phyloP scores from a whole-genome alignment of 2,888 invertebrate genomes.

The Seira musarum region DNA sequence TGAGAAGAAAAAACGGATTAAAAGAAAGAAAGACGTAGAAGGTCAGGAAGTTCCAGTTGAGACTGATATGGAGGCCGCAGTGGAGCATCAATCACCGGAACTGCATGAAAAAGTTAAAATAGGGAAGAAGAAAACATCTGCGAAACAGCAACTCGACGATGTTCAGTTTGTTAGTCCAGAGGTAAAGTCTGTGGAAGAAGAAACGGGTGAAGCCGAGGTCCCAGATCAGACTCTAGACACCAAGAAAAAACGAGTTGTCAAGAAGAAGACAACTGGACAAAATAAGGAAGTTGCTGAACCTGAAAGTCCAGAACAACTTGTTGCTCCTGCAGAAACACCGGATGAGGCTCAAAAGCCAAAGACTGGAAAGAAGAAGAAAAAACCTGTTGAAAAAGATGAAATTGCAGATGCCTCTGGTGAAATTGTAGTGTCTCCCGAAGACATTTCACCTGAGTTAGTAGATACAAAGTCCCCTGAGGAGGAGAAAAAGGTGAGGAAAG shows the following conservation, averaged over 20 bases:
- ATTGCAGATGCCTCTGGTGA: too few relatives aligned
- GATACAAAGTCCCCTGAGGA: too few relatives aligned
- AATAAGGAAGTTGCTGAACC: neutral
- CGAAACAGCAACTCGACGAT: neutral
- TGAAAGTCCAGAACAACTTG: neutral
- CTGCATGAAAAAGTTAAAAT: neutral
- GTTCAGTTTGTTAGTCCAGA: constrained; percentile 19
- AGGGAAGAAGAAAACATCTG: neutral
- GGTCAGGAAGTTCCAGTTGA: constrained; percentile 49
- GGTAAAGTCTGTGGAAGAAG: neutral
- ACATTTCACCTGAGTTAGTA: too few relatives aligned
- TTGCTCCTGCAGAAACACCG: neutral
- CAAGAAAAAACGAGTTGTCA: neutral
- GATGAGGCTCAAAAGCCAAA: constrained; percentile 8
- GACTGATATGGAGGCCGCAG: neutral
- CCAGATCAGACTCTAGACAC: neutral
- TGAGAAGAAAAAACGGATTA: constrained; percentile 72
- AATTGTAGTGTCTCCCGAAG: too few relatives aligned
- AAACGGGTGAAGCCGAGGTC: neutral
- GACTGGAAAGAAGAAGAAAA: neutral
- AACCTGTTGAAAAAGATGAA: neutral
- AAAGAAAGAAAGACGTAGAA: constrained; percentile 71
- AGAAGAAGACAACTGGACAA: neutral
- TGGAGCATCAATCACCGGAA: neutral
- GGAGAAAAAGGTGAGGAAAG: neutral